phyloP scores from a whole-genome alignment of 1,140 invertebrate genomes.

The Acromyrmex echinatior region DNA sequence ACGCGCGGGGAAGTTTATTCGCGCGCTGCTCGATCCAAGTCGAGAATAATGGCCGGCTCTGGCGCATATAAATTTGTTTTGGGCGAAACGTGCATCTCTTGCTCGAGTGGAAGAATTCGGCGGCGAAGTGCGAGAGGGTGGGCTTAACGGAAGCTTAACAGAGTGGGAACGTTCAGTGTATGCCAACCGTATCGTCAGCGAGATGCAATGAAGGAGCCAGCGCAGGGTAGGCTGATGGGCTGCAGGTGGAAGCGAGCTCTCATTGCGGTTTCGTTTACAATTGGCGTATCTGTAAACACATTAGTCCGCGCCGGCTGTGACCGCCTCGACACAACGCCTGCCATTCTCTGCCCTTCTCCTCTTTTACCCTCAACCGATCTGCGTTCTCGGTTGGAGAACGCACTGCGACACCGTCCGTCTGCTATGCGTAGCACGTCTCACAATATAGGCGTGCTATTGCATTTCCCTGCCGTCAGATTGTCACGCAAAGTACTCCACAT shows the following conservation, averaged over 20 bases:
- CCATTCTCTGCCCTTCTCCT: constrained; percentile 51
- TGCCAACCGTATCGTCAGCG: constrained; percentile 20
- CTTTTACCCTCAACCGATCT: not conserved
- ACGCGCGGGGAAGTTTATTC: constrained; percentile 36
- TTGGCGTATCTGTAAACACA: constrained; percentile 75
- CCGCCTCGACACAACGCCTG: constrained; percentile 62
- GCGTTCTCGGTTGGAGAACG: not conserved
- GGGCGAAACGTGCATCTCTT: not conserved
- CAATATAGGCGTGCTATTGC: constrained; percentile 44
- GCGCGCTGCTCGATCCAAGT: constrained; percentile 37
- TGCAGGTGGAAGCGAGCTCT: constrained; percentile 29
- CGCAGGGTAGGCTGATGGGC: not conserved
- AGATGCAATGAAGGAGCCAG: constrained; percentile 38
- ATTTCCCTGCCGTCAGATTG: constrained; percentile 24
- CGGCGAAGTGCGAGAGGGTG: not conserved
- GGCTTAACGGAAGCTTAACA: constrained; percentile 1
- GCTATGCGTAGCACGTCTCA: constrained; percentile 62
- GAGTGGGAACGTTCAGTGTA: constrained; percentile 14
- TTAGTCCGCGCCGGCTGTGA: constrained; percentile 57
- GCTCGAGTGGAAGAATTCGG: constrained; percentile 26
- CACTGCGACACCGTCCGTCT: constrained; percentile 10
- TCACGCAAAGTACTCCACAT: constrained; percentile 15
- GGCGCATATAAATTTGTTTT: constrained; percentile 36
- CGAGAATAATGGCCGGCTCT: constrained; percentile 22
- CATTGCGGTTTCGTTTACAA: constrained; percentile 72